phyloP scores from a whole-genome alignment of 2,797 vertebrate species.

The Lepus oiostolus region DNA sequence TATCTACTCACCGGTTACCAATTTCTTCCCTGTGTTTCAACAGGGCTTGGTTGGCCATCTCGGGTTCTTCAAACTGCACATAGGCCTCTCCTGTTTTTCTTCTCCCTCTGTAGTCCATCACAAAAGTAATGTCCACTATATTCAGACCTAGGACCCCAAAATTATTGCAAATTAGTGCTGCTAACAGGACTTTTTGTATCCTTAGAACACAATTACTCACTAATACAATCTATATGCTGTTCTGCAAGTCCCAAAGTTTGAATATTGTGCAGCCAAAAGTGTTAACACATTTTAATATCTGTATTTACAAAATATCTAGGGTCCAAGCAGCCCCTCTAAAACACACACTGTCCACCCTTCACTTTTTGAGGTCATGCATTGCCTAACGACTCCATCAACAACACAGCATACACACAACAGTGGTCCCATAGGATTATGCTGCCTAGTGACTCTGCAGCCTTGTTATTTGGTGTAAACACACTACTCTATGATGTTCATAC shows the following conservation, averaged over 20 bases:
- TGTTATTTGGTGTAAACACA: no score
- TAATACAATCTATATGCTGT: background rate
- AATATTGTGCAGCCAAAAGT: background rate
- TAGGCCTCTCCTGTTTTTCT: constrained; percentile 92
- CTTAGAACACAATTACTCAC: background rate
- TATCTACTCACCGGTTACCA: constrained; percentile 90
- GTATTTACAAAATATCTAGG: background rate
- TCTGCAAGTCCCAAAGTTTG: constrained; percentile 14
- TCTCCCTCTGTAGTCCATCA: constrained; percentile 90
- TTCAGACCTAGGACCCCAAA: constrained; percentile 90
- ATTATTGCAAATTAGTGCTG: constrained; percentile 21
- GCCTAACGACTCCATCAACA: no score
- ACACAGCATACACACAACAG: no score
- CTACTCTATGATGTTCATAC: no score
- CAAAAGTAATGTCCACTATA: constrained; percentile 91
- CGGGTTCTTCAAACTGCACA: constrained; percentile 93
- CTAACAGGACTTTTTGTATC: background rate
- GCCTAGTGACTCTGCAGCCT: no score
- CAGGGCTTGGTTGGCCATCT: constrained; percentile 92
- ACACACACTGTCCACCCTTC: background rate
- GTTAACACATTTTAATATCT: background rate
- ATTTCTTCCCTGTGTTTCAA: constrained; percentile 92
- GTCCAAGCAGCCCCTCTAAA: background rate
- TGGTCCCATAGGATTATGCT: no score
- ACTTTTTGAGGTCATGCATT: no score